Percentiles rank a stretch among this genome's conserved stretches.
Evolutionary conservation across 2,113 vertebrate species (phyloP).

Genomic region (Micronycteris hirsuta): DNA sequence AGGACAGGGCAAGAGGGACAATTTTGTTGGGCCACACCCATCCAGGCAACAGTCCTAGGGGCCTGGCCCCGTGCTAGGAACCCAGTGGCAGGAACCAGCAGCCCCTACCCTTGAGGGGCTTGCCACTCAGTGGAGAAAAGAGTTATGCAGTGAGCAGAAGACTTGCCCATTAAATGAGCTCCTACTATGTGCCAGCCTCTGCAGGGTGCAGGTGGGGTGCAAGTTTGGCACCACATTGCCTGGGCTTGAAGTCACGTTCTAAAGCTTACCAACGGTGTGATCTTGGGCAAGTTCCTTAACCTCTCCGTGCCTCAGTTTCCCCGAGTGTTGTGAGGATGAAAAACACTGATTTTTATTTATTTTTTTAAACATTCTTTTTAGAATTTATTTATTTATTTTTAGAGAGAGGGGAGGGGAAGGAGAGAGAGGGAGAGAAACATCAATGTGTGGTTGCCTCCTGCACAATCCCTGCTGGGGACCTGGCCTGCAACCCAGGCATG

Average conservation of each 20-base stretch:
- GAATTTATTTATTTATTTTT: too few relatives aligned
- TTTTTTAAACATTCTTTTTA: too few relatives aligned
- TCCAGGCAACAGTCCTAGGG: background rate
- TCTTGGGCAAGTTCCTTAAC: background rate
- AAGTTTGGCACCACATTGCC: accelerated
- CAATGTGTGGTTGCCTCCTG: too few relatives aligned
- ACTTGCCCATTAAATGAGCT: background rate
- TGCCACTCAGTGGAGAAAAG: background rate
- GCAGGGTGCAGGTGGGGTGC: accelerated
- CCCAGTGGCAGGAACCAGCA: background rate
- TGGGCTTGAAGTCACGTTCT: background rate
- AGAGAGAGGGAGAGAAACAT: too few relatives aligned
- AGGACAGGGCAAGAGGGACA: background rate
- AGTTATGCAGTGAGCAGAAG: background rate
- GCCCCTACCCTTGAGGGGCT: background rate
- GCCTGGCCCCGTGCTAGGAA: too few relatives aligned
- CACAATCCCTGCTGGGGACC: too few relatives aligned
- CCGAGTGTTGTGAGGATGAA: background rate
- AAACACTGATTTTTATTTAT: background rate
- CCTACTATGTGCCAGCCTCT: background rate
- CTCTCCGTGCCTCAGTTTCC: background rate
- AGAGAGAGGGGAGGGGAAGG: too few relatives aligned
- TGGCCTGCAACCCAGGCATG: too few relatives aligned
- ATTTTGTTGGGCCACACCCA: background rate
- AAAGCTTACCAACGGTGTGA: background rate